phyloP scores from a whole-genome alignment of 2,888 invertebrate species.

The Epistrophe eligans region DNA sequence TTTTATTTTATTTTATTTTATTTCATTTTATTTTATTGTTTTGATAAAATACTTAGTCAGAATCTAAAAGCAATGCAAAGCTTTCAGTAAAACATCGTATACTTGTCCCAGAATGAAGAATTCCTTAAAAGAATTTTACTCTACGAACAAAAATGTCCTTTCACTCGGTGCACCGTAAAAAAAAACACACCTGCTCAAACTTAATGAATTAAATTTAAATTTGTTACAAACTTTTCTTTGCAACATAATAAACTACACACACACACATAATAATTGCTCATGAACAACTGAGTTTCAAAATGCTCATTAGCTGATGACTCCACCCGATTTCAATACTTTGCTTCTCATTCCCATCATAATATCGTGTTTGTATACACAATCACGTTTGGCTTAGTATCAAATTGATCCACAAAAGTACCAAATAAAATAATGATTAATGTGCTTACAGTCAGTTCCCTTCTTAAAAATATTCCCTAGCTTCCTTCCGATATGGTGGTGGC shows the following conservation, averaged over 20 bases:
- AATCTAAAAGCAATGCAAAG: no score
- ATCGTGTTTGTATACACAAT: background rate
- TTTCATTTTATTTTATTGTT: no score
- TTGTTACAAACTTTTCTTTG: background rate
- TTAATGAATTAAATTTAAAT: background rate
- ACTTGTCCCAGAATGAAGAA: no score
- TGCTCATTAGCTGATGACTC: conserved; percentile 10
- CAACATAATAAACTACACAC: background rate
- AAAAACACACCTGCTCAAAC: background rate
- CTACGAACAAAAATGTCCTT: background rate
- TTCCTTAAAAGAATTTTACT: background rate
- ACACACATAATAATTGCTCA: no score
- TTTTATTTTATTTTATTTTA: no score
- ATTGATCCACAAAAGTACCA: conserved; percentile 45
- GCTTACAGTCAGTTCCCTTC: conserved; percentile 26
- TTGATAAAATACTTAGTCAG: no score
- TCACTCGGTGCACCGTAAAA: no score
- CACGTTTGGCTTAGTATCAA: conserved; percentile 53
- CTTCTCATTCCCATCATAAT: background rate
- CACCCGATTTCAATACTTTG: background rate
- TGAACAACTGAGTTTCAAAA: background rate
- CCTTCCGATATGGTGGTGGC: conserved; percentile 5
- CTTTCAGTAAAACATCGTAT: no score
- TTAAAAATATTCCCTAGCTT: background rate
- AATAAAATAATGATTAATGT: conserved; percentile 67